Percentiles rank a stretch among this genome's conserved stretches.
These are phyloP conservation scores for Linnaemya tessellans DNA, from an alignment of 2,888 invertebrate species.

Conservation along the genomic window DNA sequence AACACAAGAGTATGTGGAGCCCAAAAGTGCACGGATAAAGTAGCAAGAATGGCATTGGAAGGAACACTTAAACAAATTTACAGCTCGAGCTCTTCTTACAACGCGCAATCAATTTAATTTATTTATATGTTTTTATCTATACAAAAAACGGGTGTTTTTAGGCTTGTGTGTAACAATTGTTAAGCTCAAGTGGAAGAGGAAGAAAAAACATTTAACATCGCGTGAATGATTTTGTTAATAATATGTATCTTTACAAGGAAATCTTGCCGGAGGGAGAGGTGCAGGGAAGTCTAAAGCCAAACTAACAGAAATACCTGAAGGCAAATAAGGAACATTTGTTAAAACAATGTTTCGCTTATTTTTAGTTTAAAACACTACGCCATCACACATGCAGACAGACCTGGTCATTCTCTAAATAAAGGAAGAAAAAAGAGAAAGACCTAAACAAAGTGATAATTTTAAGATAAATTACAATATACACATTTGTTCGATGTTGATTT, in stretches of 20 bases:
- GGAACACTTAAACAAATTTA: constrained; percentile 18
- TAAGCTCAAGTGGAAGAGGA: constrained; percentile 30
- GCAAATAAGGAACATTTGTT: constrained; percentile 63
- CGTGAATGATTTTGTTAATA: constrained; percentile 74
- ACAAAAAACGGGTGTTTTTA: neutral
- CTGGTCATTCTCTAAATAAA: constrained; percentile 59
- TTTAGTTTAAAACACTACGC: constrained; percentile 23
- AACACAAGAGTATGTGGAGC: constrained; percentile 58
- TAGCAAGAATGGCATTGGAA: constrained; percentile 44
- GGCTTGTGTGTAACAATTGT: constrained; percentile 24
- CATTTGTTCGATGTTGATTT: constrained; percentile 73
- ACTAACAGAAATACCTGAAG: constrained; percentile 56
- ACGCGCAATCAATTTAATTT: neutral
- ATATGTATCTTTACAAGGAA: constrained; percentile 73
- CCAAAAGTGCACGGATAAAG: constrained; percentile 48
- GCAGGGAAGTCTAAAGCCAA: constrained; percentile 29
- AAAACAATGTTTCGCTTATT: constrained; percentile 41
- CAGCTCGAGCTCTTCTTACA: constrained; percentile 4
- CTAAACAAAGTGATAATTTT: constrained; percentile 72
- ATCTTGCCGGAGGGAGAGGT: constrained; percentile 55
- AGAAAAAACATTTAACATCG: constrained; percentile 65
- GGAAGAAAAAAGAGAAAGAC: constrained; percentile 18
- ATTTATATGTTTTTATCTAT: neutral
- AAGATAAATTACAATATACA: constrained; percentile 71
- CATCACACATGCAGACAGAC: neutral